Evolutionary conservation across 2,797 vertebrate genomes (phyloP).

Genomic region (Loris lydekkerianus): DNA sequence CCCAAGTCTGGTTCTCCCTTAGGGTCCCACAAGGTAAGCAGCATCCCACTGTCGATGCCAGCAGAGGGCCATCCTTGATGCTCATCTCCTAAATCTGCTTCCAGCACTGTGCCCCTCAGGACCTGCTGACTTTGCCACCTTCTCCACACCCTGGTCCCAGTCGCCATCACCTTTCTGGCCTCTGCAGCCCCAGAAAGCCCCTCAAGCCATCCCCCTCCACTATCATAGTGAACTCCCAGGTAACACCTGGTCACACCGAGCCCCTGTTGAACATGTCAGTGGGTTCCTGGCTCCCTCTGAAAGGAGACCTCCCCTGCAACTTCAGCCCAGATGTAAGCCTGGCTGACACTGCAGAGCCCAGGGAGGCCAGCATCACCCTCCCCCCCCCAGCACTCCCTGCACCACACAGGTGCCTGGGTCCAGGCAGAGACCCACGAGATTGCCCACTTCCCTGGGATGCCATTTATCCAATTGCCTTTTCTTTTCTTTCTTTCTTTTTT

Average conservation of each 20-base stretch:
- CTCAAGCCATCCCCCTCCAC: not conserved
- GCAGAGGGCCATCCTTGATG: not conserved
- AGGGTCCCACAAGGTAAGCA: not conserved
- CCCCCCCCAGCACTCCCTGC: not conserved
- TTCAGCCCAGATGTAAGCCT: not conserved
- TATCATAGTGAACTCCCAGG: not conserved
- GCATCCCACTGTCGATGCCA: rapidly evolving
- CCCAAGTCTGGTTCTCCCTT: not conserved
- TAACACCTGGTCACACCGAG: rapidly evolving
- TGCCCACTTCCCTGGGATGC: not conserved
- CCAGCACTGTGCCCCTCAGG: not conserved
- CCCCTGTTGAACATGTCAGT: not conserved
- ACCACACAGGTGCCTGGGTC: too few relatives aligned
- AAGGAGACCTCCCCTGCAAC: not conserved
- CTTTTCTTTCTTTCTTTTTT: not conserved
- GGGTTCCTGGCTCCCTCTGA: not conserved
- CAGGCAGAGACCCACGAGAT: not conserved
- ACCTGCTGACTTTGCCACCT: not conserved
- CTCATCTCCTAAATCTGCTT: not conserved
- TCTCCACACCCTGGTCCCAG: not conserved
- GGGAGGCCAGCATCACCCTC: rapidly evolving
- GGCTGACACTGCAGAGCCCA: not conserved
- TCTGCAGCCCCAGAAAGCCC: not conserved
- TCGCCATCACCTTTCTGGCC: not conserved
- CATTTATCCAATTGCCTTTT: not conserved